phyloP scores from a whole-genome alignment of 2,888 invertebrate species.

The Thymelicus acteon region DNA sequence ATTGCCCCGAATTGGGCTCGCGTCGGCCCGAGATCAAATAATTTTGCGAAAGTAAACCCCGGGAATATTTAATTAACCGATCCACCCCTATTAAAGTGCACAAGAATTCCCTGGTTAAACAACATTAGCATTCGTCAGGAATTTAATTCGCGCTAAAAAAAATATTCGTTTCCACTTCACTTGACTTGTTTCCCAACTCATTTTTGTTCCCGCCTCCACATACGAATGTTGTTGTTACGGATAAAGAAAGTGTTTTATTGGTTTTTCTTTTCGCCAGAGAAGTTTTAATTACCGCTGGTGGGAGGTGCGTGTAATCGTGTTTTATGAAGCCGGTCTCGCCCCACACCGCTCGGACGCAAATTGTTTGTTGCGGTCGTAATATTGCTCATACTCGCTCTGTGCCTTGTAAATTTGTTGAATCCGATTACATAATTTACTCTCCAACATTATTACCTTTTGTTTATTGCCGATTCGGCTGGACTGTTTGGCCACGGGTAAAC shows the following conservation, averaged over 20 bases:
- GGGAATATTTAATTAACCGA: constrained; percentile 81
- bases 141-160: constrained; percentile 72
- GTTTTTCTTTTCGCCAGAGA: constrained; percentile 72
- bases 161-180: constrained; percentile 74
- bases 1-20: constrained; percentile 67
- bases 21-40: constrained; percentile 77
- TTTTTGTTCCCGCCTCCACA: constrained; percentile 61
- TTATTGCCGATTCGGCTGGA: constrained; percentile 35
- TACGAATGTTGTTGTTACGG: constrained; percentile 58
- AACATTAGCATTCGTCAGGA: constrained; percentile 80
- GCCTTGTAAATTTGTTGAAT: constrained; percentile 60
- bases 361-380: constrained; percentile 71
- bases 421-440: constrained; percentile 60
- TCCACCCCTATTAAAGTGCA: constrained; percentile 77
- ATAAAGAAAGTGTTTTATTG: constrained; percentile 71
- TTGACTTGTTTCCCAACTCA: constrained; percentile 57
- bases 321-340: constrained; percentile 55
- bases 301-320: constrained; percentile 59
- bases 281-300: constrained; percentile 72
- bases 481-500: constrained; percentile 22
- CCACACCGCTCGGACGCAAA: constrained; percentile 57
- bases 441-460: constrained; percentile 51
- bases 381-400: constrained; percentile 60
- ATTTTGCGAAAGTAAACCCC: constrained; percentile 81
- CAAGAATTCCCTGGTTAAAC: constrained; percentile 82